Evolutionary conservation across 2,888 invertebrate species (phyloP), one percentile per base, ranked within the genome.

Genomic region (Eustalomyia histrio): DNA sequence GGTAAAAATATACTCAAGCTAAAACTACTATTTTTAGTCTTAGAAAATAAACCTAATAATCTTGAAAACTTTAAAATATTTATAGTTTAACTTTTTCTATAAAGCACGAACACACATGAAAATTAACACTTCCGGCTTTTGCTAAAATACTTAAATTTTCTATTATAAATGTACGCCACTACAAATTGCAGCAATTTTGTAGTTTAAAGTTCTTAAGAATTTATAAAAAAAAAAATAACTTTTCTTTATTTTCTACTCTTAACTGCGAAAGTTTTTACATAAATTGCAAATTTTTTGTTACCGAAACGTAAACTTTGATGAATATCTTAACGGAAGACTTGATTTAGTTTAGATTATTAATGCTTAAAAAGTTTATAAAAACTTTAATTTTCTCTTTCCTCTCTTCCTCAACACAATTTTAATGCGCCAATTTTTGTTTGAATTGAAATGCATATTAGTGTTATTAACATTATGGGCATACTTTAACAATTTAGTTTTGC

Each of bases 111-210:
- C 60, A 58, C 47, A 55, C 35, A 58, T 18, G 50, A 1, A 24
- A 9, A 69, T 68, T 65, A 68, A 71, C 68, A 74, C 75, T 71
- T 75, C 52, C 65, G 18, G 58, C 1, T 63, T 75, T 68, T 57
- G 10, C 7, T 29, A 29, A 29, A 29, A 29, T 29, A 6, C 29
- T 29, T 14, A 39, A 39, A 39, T 39, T 39, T 12, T 39, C 29
- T 29, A 29, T 29, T 6, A 29, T 29, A 29, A 29, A 39, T 39
- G 39, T 39, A 39, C 12, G 39, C 39, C 10, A 39, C 39, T 12
- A 14, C 14, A 10, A 39, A 39, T 12, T 39, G 39, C 39, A 39
- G 39, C 39, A 39, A n/a, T 39, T 3, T 39, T 39, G 14, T 39
- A 39, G 39, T 39, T 39, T 39, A 1, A n/a, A n/a, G 1, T 39